These are phyloP conservation scores for Chinchilla lanigera DNA, from an alignment of 2,113 vertebrate species.

Conservation along the genomic window DNA sequence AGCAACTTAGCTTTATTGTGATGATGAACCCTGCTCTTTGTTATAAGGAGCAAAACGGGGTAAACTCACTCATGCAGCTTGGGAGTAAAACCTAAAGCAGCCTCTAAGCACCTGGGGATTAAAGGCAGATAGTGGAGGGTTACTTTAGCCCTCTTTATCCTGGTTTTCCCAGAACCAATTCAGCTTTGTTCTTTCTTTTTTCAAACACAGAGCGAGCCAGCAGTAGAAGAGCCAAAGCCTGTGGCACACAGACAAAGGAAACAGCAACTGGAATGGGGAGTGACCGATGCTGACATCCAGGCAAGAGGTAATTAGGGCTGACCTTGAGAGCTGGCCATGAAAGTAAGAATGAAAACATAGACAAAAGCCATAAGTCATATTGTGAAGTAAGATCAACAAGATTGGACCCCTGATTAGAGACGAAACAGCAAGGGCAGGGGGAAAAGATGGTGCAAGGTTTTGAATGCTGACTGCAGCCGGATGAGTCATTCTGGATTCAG, in stretches of 20 bases:
- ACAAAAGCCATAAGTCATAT: not conserved
- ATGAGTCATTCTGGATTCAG: conserved; percentile 31
- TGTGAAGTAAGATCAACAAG: conserved; percentile 47
- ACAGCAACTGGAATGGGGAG: not conserved
- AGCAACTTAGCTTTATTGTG: not conserved
- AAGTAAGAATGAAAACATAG: conserved; percentile 12
- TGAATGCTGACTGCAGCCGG: not conserved
- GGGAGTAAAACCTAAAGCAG: conserved; percentile 31
- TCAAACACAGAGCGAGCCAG: conserved; percentile 25
- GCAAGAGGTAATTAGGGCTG: not conserved
- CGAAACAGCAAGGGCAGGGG: not conserved
- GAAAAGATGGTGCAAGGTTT: not conserved
- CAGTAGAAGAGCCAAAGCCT: conserved; percentile 2
- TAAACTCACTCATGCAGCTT: conserved; percentile 5
- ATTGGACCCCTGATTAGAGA: not conserved
- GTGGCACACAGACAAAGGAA: not conserved
- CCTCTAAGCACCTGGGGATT: not conserved
- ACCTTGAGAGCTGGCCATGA: not conserved
- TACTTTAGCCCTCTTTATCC: not conserved
- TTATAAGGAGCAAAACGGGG: not conserved
- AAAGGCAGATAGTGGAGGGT: not conserved
- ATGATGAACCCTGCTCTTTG: not conserved
- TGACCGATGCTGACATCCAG: not conserved
- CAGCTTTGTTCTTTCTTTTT: conserved; percentile 41
- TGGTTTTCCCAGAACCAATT: conserved; percentile 26